Conservation (phyloP, 2,113 vertebrate genomes). For the Albula glossodonta region DNA sequence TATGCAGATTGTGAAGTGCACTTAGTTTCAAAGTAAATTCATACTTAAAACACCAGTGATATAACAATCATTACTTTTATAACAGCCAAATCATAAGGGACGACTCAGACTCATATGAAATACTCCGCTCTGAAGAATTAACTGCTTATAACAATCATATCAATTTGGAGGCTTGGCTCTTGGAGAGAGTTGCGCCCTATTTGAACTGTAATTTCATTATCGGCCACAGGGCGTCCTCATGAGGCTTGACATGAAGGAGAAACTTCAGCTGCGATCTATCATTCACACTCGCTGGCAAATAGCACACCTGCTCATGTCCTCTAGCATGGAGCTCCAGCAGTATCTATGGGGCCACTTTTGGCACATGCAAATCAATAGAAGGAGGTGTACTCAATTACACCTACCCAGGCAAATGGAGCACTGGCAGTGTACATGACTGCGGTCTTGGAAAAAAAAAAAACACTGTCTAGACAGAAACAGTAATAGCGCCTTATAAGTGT, state of each 20-base stretch:
- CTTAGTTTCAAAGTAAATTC: too few relatives aligned
- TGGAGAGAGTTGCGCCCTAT: background rate
- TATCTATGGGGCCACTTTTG: background rate
- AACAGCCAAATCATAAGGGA: background rate
- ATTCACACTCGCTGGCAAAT: background rate
- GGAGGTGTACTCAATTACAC: background rate
- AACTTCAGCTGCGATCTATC: background rate
- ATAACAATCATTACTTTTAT: background rate
- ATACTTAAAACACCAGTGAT: background rate
- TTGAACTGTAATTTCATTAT: background rate
- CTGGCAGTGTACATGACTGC: background rate
- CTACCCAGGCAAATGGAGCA: background rate
- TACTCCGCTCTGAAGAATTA: background rate
- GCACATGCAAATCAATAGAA: background rate
- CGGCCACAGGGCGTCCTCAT: background rate
- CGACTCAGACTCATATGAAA: background rate
- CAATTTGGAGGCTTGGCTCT: background rate
- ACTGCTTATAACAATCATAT: background rate
- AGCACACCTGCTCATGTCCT: background rate
- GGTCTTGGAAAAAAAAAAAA: background rate
- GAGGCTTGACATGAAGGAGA: background rate
- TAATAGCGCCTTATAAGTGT: background rate
- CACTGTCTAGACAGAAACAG: background rate
- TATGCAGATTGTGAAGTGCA: too few relatives aligned
- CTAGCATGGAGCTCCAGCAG: background rate